Percentiles rank a stretch among this genome's conserved stretches.
phyloP scores from a whole-genome alignment of 2,888 invertebrate genomes.

The Diloba caeruleocephala region DNA sequence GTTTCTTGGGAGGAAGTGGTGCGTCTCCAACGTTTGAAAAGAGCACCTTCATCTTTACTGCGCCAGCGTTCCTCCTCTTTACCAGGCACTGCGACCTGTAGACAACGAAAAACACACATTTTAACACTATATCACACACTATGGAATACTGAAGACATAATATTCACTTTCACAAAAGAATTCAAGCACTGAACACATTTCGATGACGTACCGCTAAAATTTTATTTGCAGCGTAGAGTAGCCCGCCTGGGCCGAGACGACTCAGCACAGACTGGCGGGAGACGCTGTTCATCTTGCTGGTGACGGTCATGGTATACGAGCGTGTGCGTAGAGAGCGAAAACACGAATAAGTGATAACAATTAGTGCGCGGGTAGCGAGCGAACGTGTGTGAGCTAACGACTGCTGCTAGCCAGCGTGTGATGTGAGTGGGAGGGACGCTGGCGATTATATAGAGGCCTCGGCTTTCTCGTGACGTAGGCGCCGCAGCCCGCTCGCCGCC shows the following conservation, averaged over 20 bases:
- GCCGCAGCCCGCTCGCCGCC: conserved; percentile 64
- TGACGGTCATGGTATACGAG: conserved; percentile 84
- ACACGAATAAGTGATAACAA: conserved; percentile 73
- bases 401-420: conserved; percentile 80
- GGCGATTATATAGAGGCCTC: conserved; percentile 84
- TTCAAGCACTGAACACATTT: conserved; percentile 63
- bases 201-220: conserved; percentile 86
- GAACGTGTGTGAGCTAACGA: conserved; percentile 70
- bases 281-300: conserved; percentile 88
- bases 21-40: conserved; percentile 85
- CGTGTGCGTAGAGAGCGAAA: conserved; percentile 68
- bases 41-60: conserved; percentile 80
- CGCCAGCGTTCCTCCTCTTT: conserved; percentile 87
- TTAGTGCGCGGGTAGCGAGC: conserved; percentile 71
- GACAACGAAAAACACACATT: conserved; percentile 81
- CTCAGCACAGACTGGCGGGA: conserved; percentile 85
- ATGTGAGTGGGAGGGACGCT: conserved; percentile 79
- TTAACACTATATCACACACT: conserved; percentile 72
- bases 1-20: conserved; percentile 70
- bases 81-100: conserved; percentile 85
- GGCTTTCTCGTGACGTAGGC: conserved; percentile 82
- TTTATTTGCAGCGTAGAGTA: conserved; percentile 86
- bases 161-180: conserved; percentile 61
- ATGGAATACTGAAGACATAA: conserved; percentile 61
- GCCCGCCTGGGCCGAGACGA: conserved; percentile 85